These are phyloP conservation scores for Camponotus fellah DNA, from an alignment of 2,888 invertebrate species.

Conservation along the genomic window DNA sequence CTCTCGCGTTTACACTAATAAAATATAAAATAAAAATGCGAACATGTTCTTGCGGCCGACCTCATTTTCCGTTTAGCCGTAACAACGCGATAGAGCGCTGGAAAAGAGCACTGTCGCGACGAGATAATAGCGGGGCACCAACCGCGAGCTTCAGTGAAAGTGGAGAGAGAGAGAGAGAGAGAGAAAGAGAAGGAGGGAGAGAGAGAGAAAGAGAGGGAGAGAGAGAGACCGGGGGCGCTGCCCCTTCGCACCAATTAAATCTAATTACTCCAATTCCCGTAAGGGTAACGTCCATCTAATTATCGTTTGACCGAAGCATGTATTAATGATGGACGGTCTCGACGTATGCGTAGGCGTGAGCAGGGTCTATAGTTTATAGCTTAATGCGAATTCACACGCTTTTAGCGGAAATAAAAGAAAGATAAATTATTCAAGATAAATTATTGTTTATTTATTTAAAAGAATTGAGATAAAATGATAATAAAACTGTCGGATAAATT, in stretches of 20 bases:
- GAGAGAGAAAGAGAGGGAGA: neutral
- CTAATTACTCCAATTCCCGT: constrained; percentile 83
- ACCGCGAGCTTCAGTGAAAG: constrained; percentile 50
- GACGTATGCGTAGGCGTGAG: constrained; percentile 35
- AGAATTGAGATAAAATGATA: neutral
- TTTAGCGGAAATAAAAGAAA: neutral
- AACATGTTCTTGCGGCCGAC: constrained; percentile 12
- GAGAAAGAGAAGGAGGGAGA: constrained; percentile 2
- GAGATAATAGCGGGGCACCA: constrained; percentile 60
- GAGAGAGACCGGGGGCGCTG: constrained; percentile 29
- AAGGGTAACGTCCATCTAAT: constrained; percentile 84
- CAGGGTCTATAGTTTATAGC: neutral
- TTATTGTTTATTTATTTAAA: too few relatives aligned
- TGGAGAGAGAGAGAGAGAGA: constrained; percentile 27
- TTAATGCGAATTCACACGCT: constrained; percentile 37
- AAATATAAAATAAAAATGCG: neutral
- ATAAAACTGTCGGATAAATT: neutral
- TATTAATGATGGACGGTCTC: constrained; percentile 77
- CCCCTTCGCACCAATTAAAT: constrained; percentile 81
- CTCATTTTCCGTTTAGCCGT: constrained; percentile 42
- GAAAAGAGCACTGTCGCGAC: constrained; percentile 16
- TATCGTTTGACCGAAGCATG: constrained; percentile 81
- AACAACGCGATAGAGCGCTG: constrained; percentile 30
- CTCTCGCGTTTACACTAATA: neutral
- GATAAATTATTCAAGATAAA: neutral